Evolutionary conservation across 2,113 vertebrate species (phyloP), one percentile per base, ranked within the genome.

Genomic region (Piprites chloris): DNA sequence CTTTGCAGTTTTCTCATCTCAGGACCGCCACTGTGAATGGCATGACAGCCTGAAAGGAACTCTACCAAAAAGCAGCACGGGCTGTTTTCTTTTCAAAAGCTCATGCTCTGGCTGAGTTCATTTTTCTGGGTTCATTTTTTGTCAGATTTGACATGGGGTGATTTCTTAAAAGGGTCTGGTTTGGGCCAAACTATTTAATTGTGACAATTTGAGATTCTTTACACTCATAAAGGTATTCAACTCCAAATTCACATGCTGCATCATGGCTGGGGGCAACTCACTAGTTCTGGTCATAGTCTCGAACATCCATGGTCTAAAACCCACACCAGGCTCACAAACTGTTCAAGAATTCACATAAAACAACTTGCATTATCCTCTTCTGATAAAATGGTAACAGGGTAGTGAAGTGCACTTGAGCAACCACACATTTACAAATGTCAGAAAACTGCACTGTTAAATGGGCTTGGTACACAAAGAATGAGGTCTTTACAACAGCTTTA

Each of bases 1-100:
- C 69, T 91, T 78, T 87, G 55, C 24, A 83, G 35, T 56, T 80
- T 96, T 91, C 81, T 95, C 59, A 80, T 74, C 58, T 95, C 42
- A 59, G 52, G 8, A 90, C 42, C 53, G 65, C 59, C 79, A 78
- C 53, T 81, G 67, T 67, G 27, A 84, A 93, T 16, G 15, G 50
- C 37, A 35, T 41, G 85, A 90, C 24, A 85, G 61, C 61, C 47
- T 87, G 69, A 89, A 89, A 52, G 33, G 37, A 92, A 59, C 32
- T 61, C 14, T 71, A 71, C 11, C 55, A 85, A 90, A 47, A 91
- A 92, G 67, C 32, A 89, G 30, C n/a, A 77, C 7, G 5, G 28
- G n/a, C 15, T 93, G 49, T 82, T 95, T 75, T 68, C 53, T 79
- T 95, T 95, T 83, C 71, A 76, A 59, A 76, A 86, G 19, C 27